Percentiles rank a stretch among this genome's conserved stretches.
These are phyloP conservation scores for Hybognathus amarus DNA, from an alignment of 2,797 vertebrate genomes.

Conservation along the genomic window DNA sequence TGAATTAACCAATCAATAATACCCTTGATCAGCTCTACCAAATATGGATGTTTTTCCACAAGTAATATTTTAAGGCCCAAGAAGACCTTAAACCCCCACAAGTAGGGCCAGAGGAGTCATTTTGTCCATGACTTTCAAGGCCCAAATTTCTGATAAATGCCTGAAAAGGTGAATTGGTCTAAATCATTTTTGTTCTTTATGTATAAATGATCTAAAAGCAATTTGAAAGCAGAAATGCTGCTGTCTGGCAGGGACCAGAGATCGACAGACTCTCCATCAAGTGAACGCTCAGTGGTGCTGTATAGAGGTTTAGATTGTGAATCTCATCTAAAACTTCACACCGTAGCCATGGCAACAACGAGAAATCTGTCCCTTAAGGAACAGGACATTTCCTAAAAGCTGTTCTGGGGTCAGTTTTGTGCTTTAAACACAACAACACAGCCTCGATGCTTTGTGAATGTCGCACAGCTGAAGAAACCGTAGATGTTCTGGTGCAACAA, in stretches of 20 bases:
- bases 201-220: background rate
- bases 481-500: conserved; percentile 10
- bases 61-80: too few species aligned
- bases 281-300: background rate
- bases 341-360: conserved; percentile 14
- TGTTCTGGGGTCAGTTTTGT: conserved; percentile 2
- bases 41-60: too few species aligned
- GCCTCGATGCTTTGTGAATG: background rate
- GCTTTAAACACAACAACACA: background rate
- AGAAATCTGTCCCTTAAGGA: conserved; percentile 14
- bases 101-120: background rate
- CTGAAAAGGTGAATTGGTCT: background rate
- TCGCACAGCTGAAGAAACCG: conserved; percentile 1
- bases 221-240: background rate
- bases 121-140: background rate
- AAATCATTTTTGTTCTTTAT: background rate
- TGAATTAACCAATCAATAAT: too few species aligned
- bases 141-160: background rate
- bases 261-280: background rate
- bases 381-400: conserved; percentile 9
- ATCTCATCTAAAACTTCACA: conserved; percentile 26
- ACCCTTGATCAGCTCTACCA: too few species aligned
- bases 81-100: background rate
- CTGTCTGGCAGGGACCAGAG: background rate
- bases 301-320: conserved; percentile 17